A percentile compares a stretch with the other conserved stretches of the same genome.
Conservation (phyloP, 2,113 vertebrate genomes). For the Panthera leo region DNA sequence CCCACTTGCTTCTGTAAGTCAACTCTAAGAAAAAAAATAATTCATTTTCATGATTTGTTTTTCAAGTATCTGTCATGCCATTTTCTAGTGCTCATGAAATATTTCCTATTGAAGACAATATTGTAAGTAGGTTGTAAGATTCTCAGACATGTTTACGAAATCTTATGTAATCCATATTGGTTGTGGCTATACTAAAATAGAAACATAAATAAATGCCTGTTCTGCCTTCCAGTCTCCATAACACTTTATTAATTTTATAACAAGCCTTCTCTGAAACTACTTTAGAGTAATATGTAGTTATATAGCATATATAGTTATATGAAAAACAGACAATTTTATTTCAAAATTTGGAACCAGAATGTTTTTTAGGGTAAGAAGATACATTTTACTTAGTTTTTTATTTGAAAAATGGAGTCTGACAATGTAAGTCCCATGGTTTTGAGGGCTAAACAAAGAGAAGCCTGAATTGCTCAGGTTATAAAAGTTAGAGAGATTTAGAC, state of each 20-base stretch:
- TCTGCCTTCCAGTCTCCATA: neutral
- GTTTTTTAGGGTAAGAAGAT: neutral
- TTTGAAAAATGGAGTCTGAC: neutral
- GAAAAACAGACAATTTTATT: neutral
- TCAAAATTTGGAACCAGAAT: neutral
- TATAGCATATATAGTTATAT: neutral
- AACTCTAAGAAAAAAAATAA: neutral
- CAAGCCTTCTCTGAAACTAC: neutral
- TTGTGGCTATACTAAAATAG: neutral
- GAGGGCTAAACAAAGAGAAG: neutral
- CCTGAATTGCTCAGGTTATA: neutral
- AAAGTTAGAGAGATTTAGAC: neutral
- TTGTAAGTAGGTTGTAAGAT: neutral
- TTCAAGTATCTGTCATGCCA: neutral
- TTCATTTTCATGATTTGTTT: neutral
- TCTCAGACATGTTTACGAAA: neutral
- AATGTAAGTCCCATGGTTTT: neutral
- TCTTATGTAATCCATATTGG: neutral
- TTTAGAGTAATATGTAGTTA: neutral
- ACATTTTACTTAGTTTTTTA: neutral
- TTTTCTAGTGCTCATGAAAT: neutral
- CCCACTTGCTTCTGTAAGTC: neutral
- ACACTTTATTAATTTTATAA: neutral
- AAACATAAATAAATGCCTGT: neutral
- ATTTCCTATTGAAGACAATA: neutral